phyloP scores from a whole-genome alignment of 92 coral and sea anemone genomes.

The Heliopora coerulea region DNA sequence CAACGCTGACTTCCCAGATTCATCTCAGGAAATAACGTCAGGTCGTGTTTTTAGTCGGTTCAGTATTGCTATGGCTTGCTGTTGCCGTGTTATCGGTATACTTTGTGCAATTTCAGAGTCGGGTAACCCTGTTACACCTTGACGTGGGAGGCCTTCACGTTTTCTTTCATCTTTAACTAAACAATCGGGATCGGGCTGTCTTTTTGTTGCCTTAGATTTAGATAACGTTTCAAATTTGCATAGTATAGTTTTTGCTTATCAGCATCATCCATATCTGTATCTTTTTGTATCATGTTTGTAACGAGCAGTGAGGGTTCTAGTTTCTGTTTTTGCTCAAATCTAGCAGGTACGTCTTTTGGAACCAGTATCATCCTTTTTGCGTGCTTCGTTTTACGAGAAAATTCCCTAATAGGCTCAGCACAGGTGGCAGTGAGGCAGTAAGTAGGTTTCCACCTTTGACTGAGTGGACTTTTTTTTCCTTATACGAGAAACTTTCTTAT shows the following conservation, averaged over 20 bases:
- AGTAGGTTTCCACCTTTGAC: too few species aligned
- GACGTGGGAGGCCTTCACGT: too few species aligned
- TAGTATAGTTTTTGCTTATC: slow-evolving; percentile 29
- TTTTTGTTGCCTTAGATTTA: slow-evolving; percentile 39
- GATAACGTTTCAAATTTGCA: slow-evolving; percentile 38
- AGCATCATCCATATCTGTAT: not conserved
- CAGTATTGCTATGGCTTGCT: slow-evolving; percentile 12
- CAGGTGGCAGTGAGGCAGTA: too few species aligned
- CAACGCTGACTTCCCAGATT: slow-evolving; percentile 1
- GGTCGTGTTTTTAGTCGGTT: slow-evolving; percentile 1
- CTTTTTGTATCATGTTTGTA: slow-evolving; percentile 6
- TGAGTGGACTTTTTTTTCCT: too few species aligned
- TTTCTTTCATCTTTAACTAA: too few species aligned
- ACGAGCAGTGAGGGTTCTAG: slow-evolving; percentile 21
- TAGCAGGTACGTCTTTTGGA: slow-evolving; percentile 5
- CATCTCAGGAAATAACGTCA: slow-evolving; percentile 15
- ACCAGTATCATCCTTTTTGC: slow-evolving; percentile 18
- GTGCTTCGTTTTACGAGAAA: slow-evolving; percentile 2
- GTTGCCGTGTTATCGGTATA: slow-evolving; percentile 38
- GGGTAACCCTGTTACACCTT: not conserved
- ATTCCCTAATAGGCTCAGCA: not conserved
- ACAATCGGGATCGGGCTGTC: slow-evolving; percentile 29
- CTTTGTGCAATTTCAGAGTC: not conserved
- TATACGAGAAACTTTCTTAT: too few species aligned
- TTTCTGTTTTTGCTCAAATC: slow-evolving; percentile 31